Base-by-base conservation (phyloP, 2,888 invertebrate genomes). In the Drosophila melanosoma region DNA sequence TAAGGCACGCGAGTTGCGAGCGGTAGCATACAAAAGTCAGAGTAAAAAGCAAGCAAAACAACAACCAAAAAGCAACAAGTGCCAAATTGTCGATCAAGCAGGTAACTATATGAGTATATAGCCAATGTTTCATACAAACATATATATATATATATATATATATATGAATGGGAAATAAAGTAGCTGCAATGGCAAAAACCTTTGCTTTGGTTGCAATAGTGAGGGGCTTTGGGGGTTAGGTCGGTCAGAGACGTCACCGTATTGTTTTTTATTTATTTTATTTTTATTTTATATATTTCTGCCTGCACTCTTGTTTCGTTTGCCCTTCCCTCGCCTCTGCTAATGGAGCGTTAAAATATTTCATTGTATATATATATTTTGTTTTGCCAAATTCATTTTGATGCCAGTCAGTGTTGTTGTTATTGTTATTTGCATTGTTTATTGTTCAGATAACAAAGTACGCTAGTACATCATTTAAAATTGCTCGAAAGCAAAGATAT, bases 1-100 rank as follows among this genome's bases (percentile, higher is more conserved):
- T 32, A 74, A 82, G 84, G 81, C 87, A 87, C 87, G 87, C 87
- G 87, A 84, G 80, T 80, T 68, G 85, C 76, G 74, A 81, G 80
- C 85, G 76, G 58, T 67, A 79, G 81, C 80, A 87, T 78, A 77
- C 82, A 83, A 76, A 69, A 69, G 7, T 49, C 56, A 20, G 49
- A 51, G 40, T 56, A 57, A 60, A 53, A 62, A 62, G 36, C 20
- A 20, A 40, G 29, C 63, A 52, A 57, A 52, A 52, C 56, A 76
- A 65, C 56, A 54, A 53, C 35, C 72, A 63, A 52, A 57, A 58
- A 58, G 66, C 68, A 69, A 70, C 72, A 71, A 77, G 71, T 76
- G 81, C 81, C 84, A 75, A 85, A 86, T 58, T 84, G 82, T 74
- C 86, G 82, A 84, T 83, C 86, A 76, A 68, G 71, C 75, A 73